Percentiles rank a stretch among this genome's conserved stretches.
These are phyloP conservation scores for Archaeoteleia sp. DNA, from an alignment of 2,888 invertebrate species.

Conservation along the genomic window DNA sequence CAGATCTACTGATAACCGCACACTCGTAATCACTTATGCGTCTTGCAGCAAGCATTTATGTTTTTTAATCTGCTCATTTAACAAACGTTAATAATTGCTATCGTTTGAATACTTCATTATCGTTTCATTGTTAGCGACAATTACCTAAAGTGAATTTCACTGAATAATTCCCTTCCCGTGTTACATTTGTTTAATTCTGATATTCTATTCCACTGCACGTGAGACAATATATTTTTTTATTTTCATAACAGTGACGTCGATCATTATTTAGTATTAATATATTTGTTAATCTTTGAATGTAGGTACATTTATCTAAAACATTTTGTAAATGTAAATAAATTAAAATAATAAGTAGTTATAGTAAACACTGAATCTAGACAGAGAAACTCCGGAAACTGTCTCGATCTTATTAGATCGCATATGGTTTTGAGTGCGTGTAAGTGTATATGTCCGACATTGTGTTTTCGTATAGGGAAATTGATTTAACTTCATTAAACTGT, in stretches of 20 bases:
- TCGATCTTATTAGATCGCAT: slow-evolving; percentile 66
- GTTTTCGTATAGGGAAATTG: slow-evolving; percentile 68
- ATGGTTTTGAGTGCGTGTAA: slow-evolving; percentile 64
- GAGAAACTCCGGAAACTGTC: slow-evolving; percentile 69
- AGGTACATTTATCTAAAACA: slow-evolving; percentile 73
- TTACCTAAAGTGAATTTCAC: slow-evolving; percentile 56
- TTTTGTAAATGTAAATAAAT: slow-evolving; percentile 73
- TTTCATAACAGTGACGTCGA: slow-evolving; percentile 41
- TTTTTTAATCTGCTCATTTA: slow-evolving; percentile 59
- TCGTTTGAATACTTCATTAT: slow-evolving; percentile 64
- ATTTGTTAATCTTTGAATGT: slow-evolving; percentile 64
- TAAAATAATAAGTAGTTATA: slow-evolving; percentile 70
- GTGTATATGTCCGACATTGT: slow-evolving; percentile 56
- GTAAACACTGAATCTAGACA: slow-evolving; percentile 73
- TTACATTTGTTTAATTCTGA: slow-evolving; percentile 33
- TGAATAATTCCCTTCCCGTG: slow-evolving; percentile 14
- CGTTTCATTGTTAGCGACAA: slow-evolving; percentile 56
- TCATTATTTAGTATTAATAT: slow-evolving; percentile 47
- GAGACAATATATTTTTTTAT: slow-evolving; percentile 43
- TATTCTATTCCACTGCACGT: slow-evolving; percentile 45
- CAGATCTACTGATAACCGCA: slow-evolving; percentile 55
- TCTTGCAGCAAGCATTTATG: slow-evolving; percentile 60
- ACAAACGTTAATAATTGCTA: slow-evolving; percentile 63
- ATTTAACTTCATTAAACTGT: slow-evolving; percentile 69
- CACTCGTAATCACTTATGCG: slow-evolving; percentile 58